phyloP scores from a whole-genome alignment of 2,797 vertebrate species.

The Hemitrygon akajei region DNA sequence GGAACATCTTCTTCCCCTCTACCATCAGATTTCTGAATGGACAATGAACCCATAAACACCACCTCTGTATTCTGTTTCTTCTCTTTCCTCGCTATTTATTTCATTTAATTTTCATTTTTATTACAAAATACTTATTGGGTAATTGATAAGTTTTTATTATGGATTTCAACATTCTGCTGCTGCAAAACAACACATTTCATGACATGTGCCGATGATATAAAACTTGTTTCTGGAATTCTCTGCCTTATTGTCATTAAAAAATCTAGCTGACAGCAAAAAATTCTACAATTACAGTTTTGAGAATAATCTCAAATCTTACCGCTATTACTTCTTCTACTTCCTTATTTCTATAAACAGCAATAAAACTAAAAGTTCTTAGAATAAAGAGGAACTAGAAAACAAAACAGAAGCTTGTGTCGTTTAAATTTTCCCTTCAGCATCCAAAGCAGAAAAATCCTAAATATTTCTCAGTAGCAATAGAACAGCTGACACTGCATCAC shows the following conservation, averaged over 20 bases:
- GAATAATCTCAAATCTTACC: background rate
- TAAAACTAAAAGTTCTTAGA: background rate
- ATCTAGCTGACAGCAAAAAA: background rate
- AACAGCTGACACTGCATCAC: background rate
- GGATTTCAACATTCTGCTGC: no score
- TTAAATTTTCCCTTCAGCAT: background rate
- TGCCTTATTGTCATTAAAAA: no score
- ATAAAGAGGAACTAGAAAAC: conserved; percentile 9
- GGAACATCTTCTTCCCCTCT: no score
- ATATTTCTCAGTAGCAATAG: background rate
- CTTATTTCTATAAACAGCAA: background rate
- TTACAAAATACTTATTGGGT: no score
- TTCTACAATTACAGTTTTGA: background rate
- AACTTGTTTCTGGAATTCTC: background rate
- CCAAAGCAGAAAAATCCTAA: background rate
- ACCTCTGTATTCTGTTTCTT: no score
- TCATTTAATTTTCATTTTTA: no score
- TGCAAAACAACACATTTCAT: no score
- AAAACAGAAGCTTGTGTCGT: background rate
- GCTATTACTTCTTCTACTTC: background rate
- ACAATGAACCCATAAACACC: no score
- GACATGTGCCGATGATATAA: no score
- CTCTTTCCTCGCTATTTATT: no score
- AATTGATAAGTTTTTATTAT: no score
- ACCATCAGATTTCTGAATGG: no score